A percentile compares a stretch with the other conserved stretches of the same genome.
phyloP scores from a whole-genome alignment of 1,140 invertebrate species.

The Leucophenga varia region DNA sequence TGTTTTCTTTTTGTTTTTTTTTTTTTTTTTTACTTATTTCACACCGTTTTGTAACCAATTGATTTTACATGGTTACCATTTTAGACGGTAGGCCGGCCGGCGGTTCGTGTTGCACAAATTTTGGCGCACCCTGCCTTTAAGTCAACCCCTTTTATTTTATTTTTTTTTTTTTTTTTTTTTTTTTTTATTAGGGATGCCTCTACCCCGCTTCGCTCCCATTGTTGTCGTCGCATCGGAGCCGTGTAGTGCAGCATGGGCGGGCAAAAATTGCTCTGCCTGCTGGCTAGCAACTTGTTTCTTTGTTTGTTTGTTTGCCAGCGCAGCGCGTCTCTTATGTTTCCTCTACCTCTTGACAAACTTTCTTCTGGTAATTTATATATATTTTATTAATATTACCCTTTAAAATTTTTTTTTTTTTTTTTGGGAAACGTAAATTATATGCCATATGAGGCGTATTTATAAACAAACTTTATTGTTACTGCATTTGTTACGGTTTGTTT shows the following conservation, averaged over 20 bases:
- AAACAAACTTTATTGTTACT: conserved; percentile 4
- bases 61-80: conserved; percentile 47
- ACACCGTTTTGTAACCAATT: conserved; percentile 25
- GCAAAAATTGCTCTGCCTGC: too few relatives aligned
- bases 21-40: neutral
- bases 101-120: conserved; percentile 20
- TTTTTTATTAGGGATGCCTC: too few relatives aligned
- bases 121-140: conserved; percentile 8
- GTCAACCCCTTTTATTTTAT: neutral
- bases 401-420: conserved; percentile 27
- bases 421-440: conserved; percentile 49
- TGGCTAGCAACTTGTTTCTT: conserved; percentile 36
- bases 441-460: conserved; percentile 1
- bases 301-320: neutral
- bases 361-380: conserved; percentile 50
- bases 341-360: too few relatives aligned
- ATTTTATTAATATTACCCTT: conserved; percentile 29
- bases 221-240: too few relatives aligned
- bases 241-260: too few relatives aligned
- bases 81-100: too few relatives aligned
- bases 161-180: too few relatives aligned
- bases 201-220: too few relatives aligned
- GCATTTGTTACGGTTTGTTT: conserved; percentile 34
- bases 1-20: conserved; percentile 2
- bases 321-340: too few relatives aligned